phyloP scores from a whole-genome alignment of 1,140 invertebrate genomes.

The Heliconius congener region DNA sequence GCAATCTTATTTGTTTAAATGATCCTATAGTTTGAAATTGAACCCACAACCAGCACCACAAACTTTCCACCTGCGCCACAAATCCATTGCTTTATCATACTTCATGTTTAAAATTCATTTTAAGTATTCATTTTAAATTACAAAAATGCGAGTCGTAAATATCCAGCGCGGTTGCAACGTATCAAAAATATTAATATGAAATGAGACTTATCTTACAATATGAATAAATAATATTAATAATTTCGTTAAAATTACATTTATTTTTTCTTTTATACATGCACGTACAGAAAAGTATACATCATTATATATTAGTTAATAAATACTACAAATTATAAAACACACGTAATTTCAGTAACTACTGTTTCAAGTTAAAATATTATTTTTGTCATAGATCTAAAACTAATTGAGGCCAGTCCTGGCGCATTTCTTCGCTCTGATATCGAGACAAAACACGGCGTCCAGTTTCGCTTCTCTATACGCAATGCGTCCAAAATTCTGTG shows the following conservation, averaged over 20 bases:
- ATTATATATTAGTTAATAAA: too few relatives aligned
- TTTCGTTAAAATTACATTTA: slow-evolving; percentile 5
- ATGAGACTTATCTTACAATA: not conserved
- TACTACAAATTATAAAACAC: too few relatives aligned
- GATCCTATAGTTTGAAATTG: not conserved
- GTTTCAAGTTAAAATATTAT: too few relatives aligned
- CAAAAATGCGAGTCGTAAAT: slow-evolving; percentile 7
- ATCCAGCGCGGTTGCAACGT: not conserved
- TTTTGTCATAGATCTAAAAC: too few relatives aligned
- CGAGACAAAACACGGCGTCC: too few relatives aligned
- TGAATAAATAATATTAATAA: not conserved
- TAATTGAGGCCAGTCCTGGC: too few relatives aligned
- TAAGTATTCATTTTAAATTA: slow-evolving; percentile 8
- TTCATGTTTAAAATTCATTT: not conserved
- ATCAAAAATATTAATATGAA: slow-evolving; percentile 14
- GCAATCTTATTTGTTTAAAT: too few relatives aligned
- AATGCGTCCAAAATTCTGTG: too few relatives aligned
- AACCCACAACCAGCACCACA: not conserved
- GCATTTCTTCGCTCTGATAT: too few relatives aligned
- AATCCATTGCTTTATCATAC: not conserved
- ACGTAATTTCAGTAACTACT: too few relatives aligned
- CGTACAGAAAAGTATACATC: not conserved
- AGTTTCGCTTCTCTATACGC: too few relatives aligned
- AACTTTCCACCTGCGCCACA: not conserved
- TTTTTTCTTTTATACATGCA: not conserved